phyloP scores from a whole-genome alignment of 2,888 invertebrate species.

The Catocala nupta region DNA sequence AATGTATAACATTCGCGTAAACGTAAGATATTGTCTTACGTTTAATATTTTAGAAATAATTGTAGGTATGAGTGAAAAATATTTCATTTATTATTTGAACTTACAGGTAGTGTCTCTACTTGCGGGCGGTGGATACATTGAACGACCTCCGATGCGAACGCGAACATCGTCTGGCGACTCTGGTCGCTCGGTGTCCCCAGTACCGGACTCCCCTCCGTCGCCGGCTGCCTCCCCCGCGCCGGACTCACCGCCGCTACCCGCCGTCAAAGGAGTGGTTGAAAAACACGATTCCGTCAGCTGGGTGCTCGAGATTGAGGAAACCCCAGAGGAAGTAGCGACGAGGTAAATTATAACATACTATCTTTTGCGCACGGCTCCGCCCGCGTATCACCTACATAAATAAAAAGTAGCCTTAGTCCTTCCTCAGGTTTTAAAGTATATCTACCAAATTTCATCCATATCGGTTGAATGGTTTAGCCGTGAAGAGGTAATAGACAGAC shows the following conservation, averaged over 20 bases:
- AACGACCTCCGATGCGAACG: slow-evolving; percentile 73
- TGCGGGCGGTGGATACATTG: slow-evolving; percentile 79
- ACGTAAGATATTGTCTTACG: too few relatives aligned
- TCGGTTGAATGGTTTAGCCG: too few relatives aligned
- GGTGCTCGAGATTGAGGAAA: slow-evolving; percentile 93
- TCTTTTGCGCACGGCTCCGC: too few relatives aligned
- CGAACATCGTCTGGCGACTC: slow-evolving; percentile 80
- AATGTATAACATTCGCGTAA: too few relatives aligned
- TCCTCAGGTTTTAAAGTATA: too few relatives aligned
- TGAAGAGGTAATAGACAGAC: too few relatives aligned
- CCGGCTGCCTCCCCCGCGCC: slow-evolving; percentile 73
- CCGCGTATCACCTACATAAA: too few relatives aligned
- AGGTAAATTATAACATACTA: slow-evolving; percentile 72
- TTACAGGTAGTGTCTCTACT: slow-evolving; percentile 84
- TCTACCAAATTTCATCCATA: too few relatives aligned
- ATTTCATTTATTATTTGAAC: slow-evolving; percentile 1
- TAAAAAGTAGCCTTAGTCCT: too few relatives aligned
- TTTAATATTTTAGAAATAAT: too few relatives aligned
- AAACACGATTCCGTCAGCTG: slow-evolving; percentile 95
- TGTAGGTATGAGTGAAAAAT: too few relatives aligned
- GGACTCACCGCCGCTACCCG: slow-evolving; percentile 88
- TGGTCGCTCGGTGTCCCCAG: slow-evolving; percentile 73
- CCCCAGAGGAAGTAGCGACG: slow-evolving; percentile 91
- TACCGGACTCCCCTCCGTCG: slow-evolving; percentile 78
- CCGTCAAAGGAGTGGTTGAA: slow-evolving; percentile 94